phyloP scores from a whole-genome alignment of 2,888 invertebrate species.

The Hypena proboscidalis region DNA sequence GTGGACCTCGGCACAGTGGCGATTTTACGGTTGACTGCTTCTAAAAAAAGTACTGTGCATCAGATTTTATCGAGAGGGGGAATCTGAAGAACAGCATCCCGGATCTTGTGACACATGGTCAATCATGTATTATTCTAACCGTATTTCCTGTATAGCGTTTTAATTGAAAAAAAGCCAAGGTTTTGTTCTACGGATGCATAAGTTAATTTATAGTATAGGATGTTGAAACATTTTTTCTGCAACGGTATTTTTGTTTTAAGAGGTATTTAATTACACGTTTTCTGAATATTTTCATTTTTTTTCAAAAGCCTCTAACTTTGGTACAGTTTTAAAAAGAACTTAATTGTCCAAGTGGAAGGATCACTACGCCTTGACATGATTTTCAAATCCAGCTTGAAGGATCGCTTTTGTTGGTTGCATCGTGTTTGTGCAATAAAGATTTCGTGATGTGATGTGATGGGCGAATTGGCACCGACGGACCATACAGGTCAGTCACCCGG shows the following conservation, averaged over 20 bases:
- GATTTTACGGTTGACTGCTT: slow-evolving; percentile 56
- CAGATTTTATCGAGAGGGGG: slow-evolving; percentile 45
- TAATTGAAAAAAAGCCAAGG: slow-evolving; percentile 48
- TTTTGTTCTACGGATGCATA: slow-evolving; percentile 16
- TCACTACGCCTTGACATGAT: slow-evolving; percentile 57
- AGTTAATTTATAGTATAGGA: too few species aligned
- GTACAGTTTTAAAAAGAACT: too few species aligned
- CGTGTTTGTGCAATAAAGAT: slow-evolving; percentile 73
- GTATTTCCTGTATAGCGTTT: slow-evolving; percentile 57
- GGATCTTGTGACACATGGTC: slow-evolving; percentile 54
- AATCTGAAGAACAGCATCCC: slow-evolving; percentile 56
- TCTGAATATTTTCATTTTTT: too few species aligned
- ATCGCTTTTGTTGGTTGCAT: slow-evolving; percentile 56
- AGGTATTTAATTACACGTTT: too few species aligned
- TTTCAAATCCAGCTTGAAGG: slow-evolving; percentile 47
- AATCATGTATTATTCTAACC: slow-evolving; percentile 43
- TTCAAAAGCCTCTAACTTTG: too few species aligned
- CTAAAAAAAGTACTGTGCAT: slow-evolving; percentile 49
- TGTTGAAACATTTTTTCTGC: too few species aligned
- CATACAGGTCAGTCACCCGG: slow-evolving; percentile 78
- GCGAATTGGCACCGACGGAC: slow-evolving; percentile 81
- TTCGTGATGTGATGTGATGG: slow-evolving; percentile 78
- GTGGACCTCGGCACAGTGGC: slow-evolving; percentile 18
- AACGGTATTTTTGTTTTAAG: too few species aligned
- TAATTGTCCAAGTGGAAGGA: slow-evolving; percentile 21